Percentiles rank a stretch among this genome's conserved stretches.
Evolutionary conservation across 2,113 vertebrate species (phyloP).

Genomic region (Galbula dea): DNA sequence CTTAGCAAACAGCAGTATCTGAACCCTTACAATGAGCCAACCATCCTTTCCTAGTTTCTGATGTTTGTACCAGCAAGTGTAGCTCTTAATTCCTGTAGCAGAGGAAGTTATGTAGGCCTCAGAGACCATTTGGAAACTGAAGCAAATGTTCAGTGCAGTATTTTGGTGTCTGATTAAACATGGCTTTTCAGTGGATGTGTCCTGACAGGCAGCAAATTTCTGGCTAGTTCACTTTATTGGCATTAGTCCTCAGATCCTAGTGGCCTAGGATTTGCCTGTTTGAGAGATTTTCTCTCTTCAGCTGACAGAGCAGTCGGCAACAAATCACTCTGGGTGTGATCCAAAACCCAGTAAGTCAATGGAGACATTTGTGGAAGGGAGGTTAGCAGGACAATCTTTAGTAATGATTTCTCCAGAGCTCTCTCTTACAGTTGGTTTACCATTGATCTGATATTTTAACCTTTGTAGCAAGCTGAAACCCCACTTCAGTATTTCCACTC

Average conservation of each 20-base stretch:
- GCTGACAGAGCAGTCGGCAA: background rate
- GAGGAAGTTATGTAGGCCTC: background rate
- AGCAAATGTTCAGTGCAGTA: background rate
- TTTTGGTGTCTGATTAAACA: background rate
- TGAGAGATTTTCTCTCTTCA: conserved; percentile 17
- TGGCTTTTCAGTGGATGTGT: background rate
- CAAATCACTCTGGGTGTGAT: background rate
- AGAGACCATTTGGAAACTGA: background rate
- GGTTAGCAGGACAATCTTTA: conserved; percentile 36
- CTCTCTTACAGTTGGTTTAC: conserved; percentile 26
- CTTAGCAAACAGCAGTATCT: background rate
- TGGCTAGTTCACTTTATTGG: background rate
- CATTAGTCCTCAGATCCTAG: background rate
- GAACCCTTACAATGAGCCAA: background rate
- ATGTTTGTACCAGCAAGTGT: background rate
- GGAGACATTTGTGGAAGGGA: conserved; percentile 13
- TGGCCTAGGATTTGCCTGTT: background rate
- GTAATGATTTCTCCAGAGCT: conserved; percentile 46
- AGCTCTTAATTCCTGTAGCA: background rate
- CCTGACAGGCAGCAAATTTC: background rate
- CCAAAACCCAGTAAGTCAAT: conserved; percentile 21
- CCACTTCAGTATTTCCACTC: conserved; percentile 2
- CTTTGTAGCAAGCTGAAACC: conserved; percentile 24
- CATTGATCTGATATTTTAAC: conserved; percentile 50
- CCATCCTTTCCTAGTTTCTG: background rate